phyloP scores from a whole-genome alignment of 2,113 vertebrate genomes.

The Vidua chalybeata region DNA sequence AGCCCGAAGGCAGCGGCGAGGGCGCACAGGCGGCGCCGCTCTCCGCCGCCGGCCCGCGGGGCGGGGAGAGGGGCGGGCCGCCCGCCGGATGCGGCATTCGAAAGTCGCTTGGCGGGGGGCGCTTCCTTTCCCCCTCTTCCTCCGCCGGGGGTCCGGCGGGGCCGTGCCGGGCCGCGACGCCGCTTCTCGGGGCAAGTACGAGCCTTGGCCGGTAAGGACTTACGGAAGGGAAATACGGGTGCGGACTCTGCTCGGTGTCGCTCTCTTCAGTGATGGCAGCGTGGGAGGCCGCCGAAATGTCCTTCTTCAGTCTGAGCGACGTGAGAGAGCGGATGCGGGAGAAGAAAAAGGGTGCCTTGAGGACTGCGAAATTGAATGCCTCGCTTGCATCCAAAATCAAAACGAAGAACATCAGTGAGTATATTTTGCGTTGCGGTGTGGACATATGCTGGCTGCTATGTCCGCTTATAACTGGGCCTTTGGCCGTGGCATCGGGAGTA shows the following conservation, averaged over 20 bases:
- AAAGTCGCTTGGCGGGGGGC: background rate
- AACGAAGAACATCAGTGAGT: slow-evolving; percentile 81
- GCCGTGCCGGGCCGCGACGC: too few relatives aligned
- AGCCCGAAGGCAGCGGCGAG: rapidly evolving
- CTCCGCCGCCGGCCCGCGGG: background rate
- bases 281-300: background rate
- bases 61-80: background rate
- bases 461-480: background rate
- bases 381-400: slow-evolving; percentile 79
- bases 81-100: background rate
- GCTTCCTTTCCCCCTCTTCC: rapidly evolving
- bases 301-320: background rate
- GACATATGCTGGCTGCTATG: rapidly evolving
- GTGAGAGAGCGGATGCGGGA: slow-evolving; percentile 58
- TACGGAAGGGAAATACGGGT: background rate
- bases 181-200: rapidly evolving
- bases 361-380: slow-evolving; percentile 68
- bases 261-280: background rate
- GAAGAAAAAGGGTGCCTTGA: slow-evolving; percentile 53
- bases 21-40: too few relatives aligned
- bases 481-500: background rate
- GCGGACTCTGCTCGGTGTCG: background rate
- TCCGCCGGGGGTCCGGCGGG: rapidly evolving
- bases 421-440: background rate
- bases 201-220: background rate